Percentiles rank a stretch among this genome's conserved stretches.
Evolutionary conservation across 1,140 invertebrate genomes (phyloP).

Genomic region (Brachionus calyciflorus): DNA sequence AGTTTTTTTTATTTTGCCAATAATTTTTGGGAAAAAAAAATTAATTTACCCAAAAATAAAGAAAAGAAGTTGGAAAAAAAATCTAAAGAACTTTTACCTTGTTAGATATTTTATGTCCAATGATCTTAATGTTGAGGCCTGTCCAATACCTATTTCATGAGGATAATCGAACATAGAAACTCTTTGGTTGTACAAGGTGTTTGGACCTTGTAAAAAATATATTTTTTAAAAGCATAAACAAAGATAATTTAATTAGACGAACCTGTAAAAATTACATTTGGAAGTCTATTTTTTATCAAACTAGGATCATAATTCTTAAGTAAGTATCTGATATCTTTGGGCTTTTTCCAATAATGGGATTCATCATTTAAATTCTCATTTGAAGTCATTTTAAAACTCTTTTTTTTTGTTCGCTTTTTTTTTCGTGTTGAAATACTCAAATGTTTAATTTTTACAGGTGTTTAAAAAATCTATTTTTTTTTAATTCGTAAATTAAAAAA

Average conservation of each 20-base stretch:
- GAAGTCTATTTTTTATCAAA: conserved; percentile 22
- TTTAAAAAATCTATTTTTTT: background rate
- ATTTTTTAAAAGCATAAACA: background rate
- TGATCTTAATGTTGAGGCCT: conserved; percentile 19
- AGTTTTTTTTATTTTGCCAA: too few relatives aligned
- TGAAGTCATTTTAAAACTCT: background rate
- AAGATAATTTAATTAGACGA: background rate
- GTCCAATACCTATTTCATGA: conserved; percentile 26
- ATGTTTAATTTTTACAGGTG: conserved; percentile 31
- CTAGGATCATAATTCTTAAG: conserved; percentile 23
- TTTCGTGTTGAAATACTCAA: background rate
- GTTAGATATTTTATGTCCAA: conserved; percentile 38
- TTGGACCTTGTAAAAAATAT: conserved; percentile 30
- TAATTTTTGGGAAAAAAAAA: background rate
- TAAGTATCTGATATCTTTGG: background rate
- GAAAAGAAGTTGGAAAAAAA: background rate
- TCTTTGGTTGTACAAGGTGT: conserved; percentile 32
- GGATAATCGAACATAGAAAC: conserved; percentile 16
- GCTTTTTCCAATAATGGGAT: background rate
- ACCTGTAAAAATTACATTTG: conserved; percentile 38
- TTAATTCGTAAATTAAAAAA: background rate
- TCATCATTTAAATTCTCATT: conserved; percentile 31
- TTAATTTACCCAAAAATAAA: background rate
- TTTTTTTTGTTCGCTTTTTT: background rate
- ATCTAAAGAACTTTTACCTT: background rate